phyloP scores from a whole-genome alignment of 2,113 vertebrate species.

The Galeopterus variegatus region DNA sequence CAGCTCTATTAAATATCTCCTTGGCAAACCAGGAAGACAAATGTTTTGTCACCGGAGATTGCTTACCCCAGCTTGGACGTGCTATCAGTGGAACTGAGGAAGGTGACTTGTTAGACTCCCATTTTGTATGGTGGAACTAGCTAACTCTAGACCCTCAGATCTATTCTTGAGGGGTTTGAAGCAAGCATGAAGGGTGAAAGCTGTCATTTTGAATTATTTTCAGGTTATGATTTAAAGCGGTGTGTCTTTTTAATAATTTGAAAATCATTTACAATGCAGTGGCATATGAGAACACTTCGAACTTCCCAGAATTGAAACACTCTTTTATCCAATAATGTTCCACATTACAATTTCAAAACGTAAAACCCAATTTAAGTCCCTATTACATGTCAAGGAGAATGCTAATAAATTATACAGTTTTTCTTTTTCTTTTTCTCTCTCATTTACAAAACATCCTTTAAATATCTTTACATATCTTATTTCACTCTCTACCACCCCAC shows the following conservation, averaged over 20 bases:
- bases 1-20: constrained; percentile 14
- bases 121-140: background rate
- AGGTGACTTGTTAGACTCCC: background rate
- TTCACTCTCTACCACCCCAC: background rate
- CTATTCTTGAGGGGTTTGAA: constrained; percentile 24
- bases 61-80: background rate
- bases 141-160: background rate
- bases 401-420: background rate
- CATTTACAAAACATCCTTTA: background rate
- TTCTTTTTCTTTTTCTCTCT: background rate
- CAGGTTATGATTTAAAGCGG: constrained; percentile 15
- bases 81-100: background rate
- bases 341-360: constrained; percentile 42
- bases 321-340: background rate
- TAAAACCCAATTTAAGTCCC: background rate
- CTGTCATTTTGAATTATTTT: constrained; percentile 39
- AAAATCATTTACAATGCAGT: constrained; percentile 31
- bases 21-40: background rate
- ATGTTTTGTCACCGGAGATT: background rate
- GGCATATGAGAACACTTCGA: background rate
- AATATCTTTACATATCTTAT: background rate
- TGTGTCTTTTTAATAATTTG: constrained; percentile 52
- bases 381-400: background rate
- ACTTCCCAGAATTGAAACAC: background rate
- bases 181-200: background rate